Evolutionary conservation across 2,888 invertebrate genomes (phyloP), one percentile per base, ranked within the genome.

Genomic region (Polyploca ridens): DNA sequence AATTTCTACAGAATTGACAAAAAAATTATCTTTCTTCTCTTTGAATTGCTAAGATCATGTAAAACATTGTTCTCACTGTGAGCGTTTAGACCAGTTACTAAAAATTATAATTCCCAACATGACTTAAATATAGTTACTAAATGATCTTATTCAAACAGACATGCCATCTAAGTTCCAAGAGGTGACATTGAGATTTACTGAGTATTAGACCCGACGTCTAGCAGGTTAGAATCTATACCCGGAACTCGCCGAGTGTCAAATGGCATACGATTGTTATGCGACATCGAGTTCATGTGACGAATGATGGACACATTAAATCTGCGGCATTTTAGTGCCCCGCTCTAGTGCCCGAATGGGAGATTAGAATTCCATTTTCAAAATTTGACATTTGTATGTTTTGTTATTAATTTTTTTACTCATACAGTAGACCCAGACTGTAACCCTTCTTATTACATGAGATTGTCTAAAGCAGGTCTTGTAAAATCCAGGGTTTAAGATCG

Each of bases 211-310:
- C 54, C 54, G 72, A 73, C 73, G 81, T 84, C 87, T 87, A 87
- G 83, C 71, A 72, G 73, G 73, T 87, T 90, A 89, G 86, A 82
- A 84, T 82, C 72, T 68, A 69, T 91, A 90, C 91, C 82, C 82
- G 86, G 90, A 90, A 90, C 82, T 66, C 64, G 64, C 65, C 67
- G 61, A 66, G 86, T 80, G 79, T 91, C 90, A 63, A 63, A 74
- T 89, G 76, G 67, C 81, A 69, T 68, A 73, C 75, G 66, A 74
- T 76, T 79, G 78, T 75, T 69, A 62, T 65, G 65, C 35, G 62
- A 62, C 68, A 64, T 62, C 63, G 58, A 65, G 69, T 67, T 74
- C 72, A 54, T 38, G 64, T 69, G 64, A 65, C 66, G 63, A 65
- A 64, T 63, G 62, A 66, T 64, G 58, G 65, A 46, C 54, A 60